These are phyloP conservation scores for Rhodeus uyekii DNA, from an alignment of 2,797 vertebrate species.

Conservation along the genomic window DNA sequence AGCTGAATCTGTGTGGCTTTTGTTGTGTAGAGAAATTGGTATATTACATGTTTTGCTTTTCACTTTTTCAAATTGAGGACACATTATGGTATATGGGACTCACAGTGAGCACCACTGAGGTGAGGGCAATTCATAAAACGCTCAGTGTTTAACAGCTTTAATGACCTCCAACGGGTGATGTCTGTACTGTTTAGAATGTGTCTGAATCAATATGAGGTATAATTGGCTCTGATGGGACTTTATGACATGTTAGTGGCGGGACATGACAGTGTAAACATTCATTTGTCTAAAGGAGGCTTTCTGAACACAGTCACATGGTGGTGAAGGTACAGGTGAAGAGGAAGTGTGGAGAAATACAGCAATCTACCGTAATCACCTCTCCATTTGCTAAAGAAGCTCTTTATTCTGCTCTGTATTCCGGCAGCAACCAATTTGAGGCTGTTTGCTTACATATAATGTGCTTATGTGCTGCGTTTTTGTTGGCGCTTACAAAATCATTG, in stretches of 20 bases:
- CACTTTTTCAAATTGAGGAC: slow-evolving; percentile 59
- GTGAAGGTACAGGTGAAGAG: slow-evolving; percentile 67
- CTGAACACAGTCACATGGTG: slow-evolving; percentile 53
- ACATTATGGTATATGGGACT: slow-evolving; percentile 58
- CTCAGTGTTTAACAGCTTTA: slow-evolving; percentile 65
- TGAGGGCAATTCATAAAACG: slow-evolving; percentile 63
- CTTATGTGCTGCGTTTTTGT: slow-evolving; percentile 53
- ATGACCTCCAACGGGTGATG: slow-evolving; percentile 62
- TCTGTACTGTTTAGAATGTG: slow-evolving; percentile 67
- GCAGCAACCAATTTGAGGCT: slow-evolving; percentile 59
- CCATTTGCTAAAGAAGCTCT: slow-evolving; percentile 64
- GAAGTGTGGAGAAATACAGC: slow-evolving; percentile 61
- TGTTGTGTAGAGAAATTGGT: slow-evolving; percentile 59
- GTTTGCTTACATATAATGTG: slow-evolving; percentile 63
- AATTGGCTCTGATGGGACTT: slow-evolving; percentile 76
- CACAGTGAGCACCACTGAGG: slow-evolving; percentile 53
- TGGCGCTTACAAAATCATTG: slow-evolving; percentile 24
- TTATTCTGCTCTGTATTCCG: slow-evolving; percentile 63
- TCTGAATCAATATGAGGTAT: slow-evolving; percentile 69
- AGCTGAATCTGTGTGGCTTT: slow-evolving; percentile 59
- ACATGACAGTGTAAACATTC: slow-evolving; percentile 71
- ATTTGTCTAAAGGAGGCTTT: slow-evolving; percentile 71
- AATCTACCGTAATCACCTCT: slow-evolving; percentile 72
- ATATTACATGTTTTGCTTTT: slow-evolving; percentile 55
- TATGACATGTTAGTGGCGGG: slow-evolving; percentile 72